Evolutionary conservation across 2,888 invertebrate genomes (phyloP), one percentile per base, ranked within the genome.

Genomic region (Pyrocoelia pectoralis): DNA sequence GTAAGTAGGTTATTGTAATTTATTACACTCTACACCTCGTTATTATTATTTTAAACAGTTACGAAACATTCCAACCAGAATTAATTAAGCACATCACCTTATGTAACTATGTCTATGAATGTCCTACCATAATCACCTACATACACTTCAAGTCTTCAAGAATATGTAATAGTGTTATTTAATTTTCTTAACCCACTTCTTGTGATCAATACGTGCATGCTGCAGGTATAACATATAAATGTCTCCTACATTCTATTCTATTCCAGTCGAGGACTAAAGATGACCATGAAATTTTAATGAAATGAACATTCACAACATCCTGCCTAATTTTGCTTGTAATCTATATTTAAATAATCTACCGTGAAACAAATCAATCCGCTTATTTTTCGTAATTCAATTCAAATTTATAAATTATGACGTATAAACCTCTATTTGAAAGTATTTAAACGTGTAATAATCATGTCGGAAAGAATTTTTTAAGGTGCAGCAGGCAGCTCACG

Each of bases 1-100:
- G 94, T 94, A 79, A 90, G 91, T 86, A 59, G 65, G 65, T 65
- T 58, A 61, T 51, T 53, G 33, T 33, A 33, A 33, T 33, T 33
- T 33, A 2, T 33, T 33, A 33, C 33, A 33, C n/a, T 33, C n/a
- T n/a, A 33, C 33, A 33, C 9, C 8, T n/a, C 33, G n/a, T 33
- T 2, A 33, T 33, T 33, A 33, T 33, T 33, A n/a, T 24, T 24
- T 24, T 5, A 24, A 33, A 33, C 33, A 6, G 33, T 33, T 33
- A 33, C n/a, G n/a, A 33, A n/a, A 33, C 33, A 33, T 33, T 33
- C 33, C 33, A 33, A 33, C 33, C n/a, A 33, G 33, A 33, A 33
- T n/a, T 33, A 33, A 33, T n/a, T 33, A 33, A 33, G 33, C n/a
- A 6, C 33, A 33, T 33, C 33, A 33, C 33, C n/a, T 33, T 33